Evolutionary conservation across 1,140 invertebrate genomes (phyloP).

Genomic region (Zaprionus africanus): DNA sequence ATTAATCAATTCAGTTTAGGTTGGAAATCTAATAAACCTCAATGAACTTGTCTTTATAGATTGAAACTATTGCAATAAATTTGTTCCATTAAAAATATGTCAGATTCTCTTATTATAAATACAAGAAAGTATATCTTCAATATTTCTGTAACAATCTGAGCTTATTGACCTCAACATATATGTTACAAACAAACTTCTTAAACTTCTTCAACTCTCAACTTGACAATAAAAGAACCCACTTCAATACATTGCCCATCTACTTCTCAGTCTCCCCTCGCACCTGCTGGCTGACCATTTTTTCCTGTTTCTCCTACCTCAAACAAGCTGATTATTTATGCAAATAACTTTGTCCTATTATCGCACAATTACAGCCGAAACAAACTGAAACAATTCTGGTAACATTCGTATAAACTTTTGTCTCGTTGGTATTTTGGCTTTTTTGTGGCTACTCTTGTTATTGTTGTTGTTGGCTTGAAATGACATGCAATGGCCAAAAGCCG

Average conservation of each 20-base stretch:
- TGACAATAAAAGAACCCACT: not conserved
- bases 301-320: not conserved
- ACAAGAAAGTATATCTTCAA: too few relatives aligned
- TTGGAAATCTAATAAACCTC: too few relatives aligned
- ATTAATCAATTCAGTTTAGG: too few relatives aligned
- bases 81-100: too few relatives aligned
- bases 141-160: too few relatives aligned
- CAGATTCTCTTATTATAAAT: too few relatives aligned
- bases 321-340: constrained; percentile 49
- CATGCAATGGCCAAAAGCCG: constrained; percentile 62
- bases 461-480: constrained; percentile 6
- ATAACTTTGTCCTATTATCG: constrained; percentile 48
- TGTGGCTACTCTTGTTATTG: not conserved
- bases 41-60: too few relatives aligned
- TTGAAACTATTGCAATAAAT: too few relatives aligned
- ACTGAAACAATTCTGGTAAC: constrained; percentile 34
- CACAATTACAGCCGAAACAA: constrained; percentile 30
- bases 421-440: constrained; percentile 1
- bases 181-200: not conserved
- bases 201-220: not conserved
- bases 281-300: constrained; percentile 10
- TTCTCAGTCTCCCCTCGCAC: not conserved
- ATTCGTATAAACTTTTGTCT: constrained; percentile 7
- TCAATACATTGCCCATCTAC: not conserved
- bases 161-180: too few relatives aligned